Base-by-base conservation (phyloP, 2,113 vertebrate species). In the Pseudopodoces humilis region DNA sequence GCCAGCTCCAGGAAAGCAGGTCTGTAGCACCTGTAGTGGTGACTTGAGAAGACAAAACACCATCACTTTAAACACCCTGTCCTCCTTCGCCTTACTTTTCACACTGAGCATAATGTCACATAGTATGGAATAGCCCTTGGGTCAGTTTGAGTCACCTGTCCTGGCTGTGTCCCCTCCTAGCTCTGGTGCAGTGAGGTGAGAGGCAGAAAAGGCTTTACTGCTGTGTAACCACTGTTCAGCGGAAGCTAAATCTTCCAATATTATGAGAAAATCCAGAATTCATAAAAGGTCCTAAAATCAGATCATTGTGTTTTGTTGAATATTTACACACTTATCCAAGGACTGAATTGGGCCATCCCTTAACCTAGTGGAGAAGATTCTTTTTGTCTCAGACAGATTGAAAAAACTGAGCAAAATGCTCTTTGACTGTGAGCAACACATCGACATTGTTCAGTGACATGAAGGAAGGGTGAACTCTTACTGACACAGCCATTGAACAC, bases 11-110 rank as follows among this genome's bases (percentile, higher is more conserved):
- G n/a, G 39, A 82, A 60, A 20, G 4, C 13, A 67, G 13, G 13
- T 9, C 16, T 31, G 5, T 8, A 41, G 18, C 30, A 19, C 20
- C 7, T 47, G 6, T 9, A n/a, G 13, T 30, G 20, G 8, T 12
- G 52, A 41, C 9, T 67, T 47, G 9, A 21, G 39, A 82, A 47
- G 15, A 35, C 7, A 47, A 60, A 68, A 41, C 11, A 18, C 5
- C 0, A 2, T 19, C 19, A n/a, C 39, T 30, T 9, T n/a, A 10
- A 75, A 12, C 7, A 43, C 0, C 4, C 5, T 7, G 9, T 11
- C 10, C 14, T 47, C 11, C 24, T 68, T 59, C 1, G 3, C 8
- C 15, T 11, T 30, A 15, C 3, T 53, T 25, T 41, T 25, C 68
- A 75, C 10, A n/a, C 15, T 53, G 24, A 83, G 11, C 20, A 41